Evolutionary conservation across 2,797 vertebrate species (phyloP), one percentile per base, ranked within the genome.

Genomic region (Phrynocephalus forsythii): DNA sequence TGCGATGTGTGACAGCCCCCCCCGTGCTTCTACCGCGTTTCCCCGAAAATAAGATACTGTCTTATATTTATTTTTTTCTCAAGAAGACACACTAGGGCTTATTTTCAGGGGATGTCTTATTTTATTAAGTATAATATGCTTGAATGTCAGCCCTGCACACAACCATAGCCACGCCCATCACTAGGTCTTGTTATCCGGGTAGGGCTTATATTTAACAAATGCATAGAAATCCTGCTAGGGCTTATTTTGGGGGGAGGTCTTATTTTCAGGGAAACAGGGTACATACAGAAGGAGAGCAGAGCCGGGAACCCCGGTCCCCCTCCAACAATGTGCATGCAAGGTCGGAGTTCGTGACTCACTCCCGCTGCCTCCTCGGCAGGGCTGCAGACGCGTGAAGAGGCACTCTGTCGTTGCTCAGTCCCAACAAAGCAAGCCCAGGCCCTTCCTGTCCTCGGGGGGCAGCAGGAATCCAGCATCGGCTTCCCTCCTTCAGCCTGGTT

Each of bases 311-410:
- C 68, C 69, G 1, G 16, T 26, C 80, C 79, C 26, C 10, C 69
- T 33, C 60, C 60, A 15, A 63, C 5, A 15, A 28, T 16, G 73
- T 9, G 52, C 77, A 68, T 3, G 44, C 79, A 86, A 79, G 88
- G 75, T 83, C 56, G 50, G 73, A 89, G 88, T 83, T 79, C 88
- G 50, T 33, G 67, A 79, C 79, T 83, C 84, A n/a, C 11, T 52
- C 33, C 48, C 44, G 83, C 56, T 2, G 22, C 52, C 68, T 50
- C 68, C 83, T 87, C 66, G 38, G 16, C 24, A 44, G 2, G 3
- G 48, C 68, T 84, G 67, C 68, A 52, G 87, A 66, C 16, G 22
- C 4, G 48, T 44, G 79, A 68, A 30, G 84, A 63, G 52, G 73
- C 30, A 24, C 18, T 72, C 11, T 28, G 73, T 33, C 80, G 48